These are phyloP conservation scores for Cyclina sinensis DNA, from an alignment of 1,140 invertebrate genomes.

Conservation along the genomic window DNA sequence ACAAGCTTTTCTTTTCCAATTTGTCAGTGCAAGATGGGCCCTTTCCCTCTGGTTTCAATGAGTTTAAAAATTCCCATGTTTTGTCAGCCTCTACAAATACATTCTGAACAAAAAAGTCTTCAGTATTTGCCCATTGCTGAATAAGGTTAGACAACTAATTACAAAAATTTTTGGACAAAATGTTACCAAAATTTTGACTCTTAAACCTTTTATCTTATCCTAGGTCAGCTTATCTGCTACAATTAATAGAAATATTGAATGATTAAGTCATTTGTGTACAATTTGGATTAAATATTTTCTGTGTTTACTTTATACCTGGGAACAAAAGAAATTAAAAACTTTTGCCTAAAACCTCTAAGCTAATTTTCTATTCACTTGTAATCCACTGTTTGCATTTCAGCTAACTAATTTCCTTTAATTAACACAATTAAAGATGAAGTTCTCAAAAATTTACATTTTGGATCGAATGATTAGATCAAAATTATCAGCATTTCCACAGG, in stretches of 20 bases:
- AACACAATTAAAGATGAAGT: conserved; percentile 67
- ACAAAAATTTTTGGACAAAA: neutral
- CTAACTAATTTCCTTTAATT: conserved; percentile 65
- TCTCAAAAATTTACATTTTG: conserved; percentile 58
- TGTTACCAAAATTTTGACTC: neutral
- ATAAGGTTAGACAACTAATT: neutral
- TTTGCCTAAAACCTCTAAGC: conserved; percentile 40
- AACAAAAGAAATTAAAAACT: conserved; percentile 69
- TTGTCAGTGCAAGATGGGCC: no score
- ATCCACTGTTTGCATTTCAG: conserved; percentile 43
- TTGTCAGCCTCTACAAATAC: no score
- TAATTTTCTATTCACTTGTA: conserved; percentile 59
- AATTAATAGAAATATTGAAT: conserved; percentile 65
- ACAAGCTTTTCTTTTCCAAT: no score
- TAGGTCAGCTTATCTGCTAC: conserved; percentile 14
- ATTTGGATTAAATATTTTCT: conserved; percentile 54
- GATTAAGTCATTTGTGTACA: conserved; percentile 65
- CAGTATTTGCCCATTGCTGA: neutral
- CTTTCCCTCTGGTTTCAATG: no score
- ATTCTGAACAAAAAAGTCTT: no score
- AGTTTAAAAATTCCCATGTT: no score
- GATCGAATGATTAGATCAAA: conserved; percentile 23
- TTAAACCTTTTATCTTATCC: neutral
- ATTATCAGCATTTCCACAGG: neutral
- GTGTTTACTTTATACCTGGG: conserved; percentile 45